Base-by-base conservation (phyloP, 2,888 invertebrate genomes). In the Gymnoscelis rufifasciata region DNA sequence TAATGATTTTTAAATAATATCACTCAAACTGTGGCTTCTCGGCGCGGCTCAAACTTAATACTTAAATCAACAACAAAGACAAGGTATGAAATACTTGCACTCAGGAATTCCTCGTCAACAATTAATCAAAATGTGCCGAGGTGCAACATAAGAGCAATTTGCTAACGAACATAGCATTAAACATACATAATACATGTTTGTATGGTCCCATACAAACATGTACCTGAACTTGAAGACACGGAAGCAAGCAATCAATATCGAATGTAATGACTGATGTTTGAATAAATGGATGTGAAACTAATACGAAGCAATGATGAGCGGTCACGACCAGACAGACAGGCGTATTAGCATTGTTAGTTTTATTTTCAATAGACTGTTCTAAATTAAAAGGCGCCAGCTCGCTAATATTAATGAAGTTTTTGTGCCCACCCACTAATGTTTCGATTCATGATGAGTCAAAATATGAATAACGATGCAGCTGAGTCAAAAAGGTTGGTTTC, bases 201-300 rank as follows among this genome's bases (percentile, higher is more conserved):
- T 7, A 7, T 8, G 8, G 12, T 28, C 15, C 11, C 27, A 49
- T 43, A 49, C 50, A 45, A 35, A 43, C 41, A 41, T 38, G 37
- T 41, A 48, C 51, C 31, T 53, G 50, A 50, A 51, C 56, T 56
- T 51, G 51, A 52, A 52, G 47, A 35, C 35, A 35, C 82, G 86
- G 86, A 86, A 83, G 78, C 75, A 67, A 77, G 71, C 77, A 78
- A 76, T 83, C 81, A 81, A 78, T 79, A 83, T 81, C 74, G 76
- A 82, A 78, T 81, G 60, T 80, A 82, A 78, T 77, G 77, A 80
- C 78, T 74, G 42, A 35, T 57, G 42, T 54, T 54, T 40, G 51
- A 53, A 51, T 45, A 45, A 54, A 54, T 51, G 50, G 41, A 47
- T 51, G 72, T 80, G 81, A 83, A 83, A 80, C 74, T 70, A 72